These are phyloP conservation scores for Crenuchus spilurus DNA, from an alignment of 2,797 vertebrate genomes.

Conservation along the genomic window DNA sequence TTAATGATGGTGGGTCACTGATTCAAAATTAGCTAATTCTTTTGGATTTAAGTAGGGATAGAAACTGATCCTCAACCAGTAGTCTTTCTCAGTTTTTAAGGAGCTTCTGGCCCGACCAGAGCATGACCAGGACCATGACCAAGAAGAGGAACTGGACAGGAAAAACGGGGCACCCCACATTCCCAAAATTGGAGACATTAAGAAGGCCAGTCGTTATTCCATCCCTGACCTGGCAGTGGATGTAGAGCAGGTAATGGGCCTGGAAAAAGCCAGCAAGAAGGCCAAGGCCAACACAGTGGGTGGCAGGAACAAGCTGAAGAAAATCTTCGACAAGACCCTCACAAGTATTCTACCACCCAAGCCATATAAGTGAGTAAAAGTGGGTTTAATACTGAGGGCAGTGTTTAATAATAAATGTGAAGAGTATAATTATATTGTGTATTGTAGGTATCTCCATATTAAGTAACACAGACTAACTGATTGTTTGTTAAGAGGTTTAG, in stretches of 20 bases:
- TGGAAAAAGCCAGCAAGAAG: conserved; percentile 97
- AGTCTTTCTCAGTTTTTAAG: conserved; percentile 88
- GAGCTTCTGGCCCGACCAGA: conserved; percentile 93
- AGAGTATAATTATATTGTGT: too few species aligned
- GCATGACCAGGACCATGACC: conserved; percentile 82
- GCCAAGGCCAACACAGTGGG: conserved; percentile 94
- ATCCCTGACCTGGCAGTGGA: conserved; percentile 98
- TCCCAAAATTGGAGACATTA: conserved; percentile 98
- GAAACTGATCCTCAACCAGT: too few species aligned
- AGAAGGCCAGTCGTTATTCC: conserved; percentile 95
- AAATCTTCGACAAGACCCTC: conserved; percentile 98
- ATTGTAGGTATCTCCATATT: too few species aligned
- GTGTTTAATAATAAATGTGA: too few species aligned
- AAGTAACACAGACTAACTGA: too few species aligned
- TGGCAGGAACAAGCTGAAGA: conserved; percentile 97
- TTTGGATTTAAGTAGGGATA: too few species aligned
- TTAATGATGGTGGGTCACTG: too few species aligned
- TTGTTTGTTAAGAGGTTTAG: too few species aligned
- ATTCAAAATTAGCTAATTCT: too few species aligned
- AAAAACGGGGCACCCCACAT: conserved; percentile 95
- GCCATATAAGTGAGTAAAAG: conserved; percentile 91
- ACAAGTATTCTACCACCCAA: conserved; percentile 98
- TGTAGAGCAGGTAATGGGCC: conserved; percentile 95
- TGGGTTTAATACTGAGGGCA: too few species aligned
- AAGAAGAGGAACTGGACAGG: conserved; percentile 87